Percentiles rank a stretch among this genome's conserved stretches.
These are phyloP conservation scores for Phania funesta DNA, from an alignment of 2,888 invertebrate species.

Conservation along the genomic window DNA sequence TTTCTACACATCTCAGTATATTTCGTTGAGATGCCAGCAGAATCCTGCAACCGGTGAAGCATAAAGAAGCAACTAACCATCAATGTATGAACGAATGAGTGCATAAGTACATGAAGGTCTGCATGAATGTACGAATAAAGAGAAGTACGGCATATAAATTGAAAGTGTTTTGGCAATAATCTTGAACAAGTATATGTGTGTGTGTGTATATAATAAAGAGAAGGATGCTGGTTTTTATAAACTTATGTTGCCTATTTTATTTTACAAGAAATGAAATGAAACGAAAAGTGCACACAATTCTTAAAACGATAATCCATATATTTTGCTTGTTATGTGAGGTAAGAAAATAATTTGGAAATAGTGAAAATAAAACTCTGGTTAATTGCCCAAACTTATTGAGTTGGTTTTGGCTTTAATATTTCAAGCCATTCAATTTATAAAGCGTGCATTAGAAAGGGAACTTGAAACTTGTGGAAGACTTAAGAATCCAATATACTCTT, in stretches of 20 bases:
- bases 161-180: constrained; percentile 24
- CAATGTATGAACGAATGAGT: constrained; percentile 9
- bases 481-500: no score
- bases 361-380: no score
- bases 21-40: constrained; percentile 45
- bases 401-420: no score
- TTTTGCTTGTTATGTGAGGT: not conserved
- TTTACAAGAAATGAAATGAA: constrained; percentile 52
- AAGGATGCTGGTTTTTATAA: constrained; percentile 5
- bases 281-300: constrained; percentile 38
- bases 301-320: constrained; percentile 33
- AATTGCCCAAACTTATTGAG: no score
- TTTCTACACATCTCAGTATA: constrained; percentile 38
- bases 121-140: not conserved
- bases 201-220: constrained; percentile 1
- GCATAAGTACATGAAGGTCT: not conserved
- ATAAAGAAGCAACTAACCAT: constrained; percentile 60
- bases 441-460: no score
- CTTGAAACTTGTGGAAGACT: no score
- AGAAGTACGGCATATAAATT: constrained; percentile 28
- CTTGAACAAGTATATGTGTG: not conserved
- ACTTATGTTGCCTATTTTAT: not conserved
- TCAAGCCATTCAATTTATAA: no score
- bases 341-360: not conserved
- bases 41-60: constrained; percentile 58